Base-by-base conservation (phyloP, 2,113 vertebrate genomes). In the Todiramphus saurophagus region DNA sequence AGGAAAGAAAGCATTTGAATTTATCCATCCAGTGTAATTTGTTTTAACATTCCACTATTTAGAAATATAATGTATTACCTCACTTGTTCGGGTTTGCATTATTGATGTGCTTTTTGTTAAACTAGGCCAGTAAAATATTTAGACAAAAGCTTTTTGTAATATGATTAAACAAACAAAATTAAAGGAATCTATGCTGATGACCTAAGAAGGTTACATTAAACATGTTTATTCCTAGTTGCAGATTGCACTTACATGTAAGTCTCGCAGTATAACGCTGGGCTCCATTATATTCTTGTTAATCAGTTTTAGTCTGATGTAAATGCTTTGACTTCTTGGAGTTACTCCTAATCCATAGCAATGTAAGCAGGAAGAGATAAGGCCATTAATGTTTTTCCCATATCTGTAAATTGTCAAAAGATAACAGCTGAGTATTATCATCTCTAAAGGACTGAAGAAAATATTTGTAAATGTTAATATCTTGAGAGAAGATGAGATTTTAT, bases 401-500 rank as follows among this genome's bases (percentile, higher is more conserved):
- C 55, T 94, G 35, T 53, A 83, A 78, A 48, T 92, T 55, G 76
- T 79, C 70, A 87, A 70, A 89, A 93, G 62, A 75, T 63, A 96
- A 89, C 84, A 92, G 55, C 60, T 77, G 46, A 87, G 86, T 79
- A 78, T 76, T 87, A 78, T 83, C 25, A 64, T 81, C 46, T 94
- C 72, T 63, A 90, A 95, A 66, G 37, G 51, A 60, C 55, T 37
- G 62, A 96, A 95, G 48, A 39, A 94, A 96, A 93, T 96, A 92
- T 93, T 89, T 94, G 28, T 90, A 96, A 89, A 96, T 83, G 25
- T 93, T 96, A 94, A 77, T 90, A 94, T 86, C 39, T 82, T 90
- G 78, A 75, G 28, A 85, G 89, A 94, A 93, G 41, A 90, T 70
- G 35, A 90, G 79, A 91, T 74, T 90, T 88, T 88, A 68, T 41